Evolutionary conservation across 2,888 invertebrate genomes (phyloP).

Genomic region (Melanostoma mellinum): DNA sequence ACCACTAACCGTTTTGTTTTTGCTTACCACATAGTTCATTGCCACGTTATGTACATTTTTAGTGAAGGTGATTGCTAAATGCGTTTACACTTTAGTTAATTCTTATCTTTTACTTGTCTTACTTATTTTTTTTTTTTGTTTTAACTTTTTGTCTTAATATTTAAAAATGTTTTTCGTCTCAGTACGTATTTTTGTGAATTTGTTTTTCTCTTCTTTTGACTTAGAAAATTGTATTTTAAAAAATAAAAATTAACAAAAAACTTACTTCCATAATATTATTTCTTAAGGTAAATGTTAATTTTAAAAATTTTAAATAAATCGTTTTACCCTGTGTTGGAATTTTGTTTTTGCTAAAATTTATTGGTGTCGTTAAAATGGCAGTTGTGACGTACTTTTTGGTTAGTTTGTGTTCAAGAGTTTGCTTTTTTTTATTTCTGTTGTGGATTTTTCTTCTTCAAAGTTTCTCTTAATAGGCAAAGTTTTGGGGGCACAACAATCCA

Average conservation of each 20-base stretch:
- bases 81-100: conserved; percentile 28
- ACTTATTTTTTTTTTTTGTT: not conserved
- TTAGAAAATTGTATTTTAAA: conserved; percentile 42
- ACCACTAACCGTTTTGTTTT: conserved; percentile 64
- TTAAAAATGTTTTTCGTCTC: conserved; percentile 41
- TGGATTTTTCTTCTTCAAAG: not conserved
- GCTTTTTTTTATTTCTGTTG: conserved; percentile 8
- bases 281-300: conserved; percentile 40
- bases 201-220: conserved; percentile 22
- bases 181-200: conserved; percentile 66
- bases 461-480: conserved; percentile 7
- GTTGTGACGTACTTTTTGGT: conserved; percentile 53
- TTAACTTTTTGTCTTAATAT: conserved; percentile 39
- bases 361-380: conserved; percentile 58
- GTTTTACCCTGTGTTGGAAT: conserved; percentile 60
- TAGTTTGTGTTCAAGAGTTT: conserved; percentile 21
- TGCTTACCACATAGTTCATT: conserved; percentile 50
- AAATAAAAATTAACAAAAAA: conserved; percentile 28
- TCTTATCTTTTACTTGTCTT: conserved; percentile 14
- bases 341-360: conserved; percentile 23
- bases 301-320: conserved; percentile 11
- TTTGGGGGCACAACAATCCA: not conserved
- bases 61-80: conserved; percentile 60
- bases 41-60: conserved; percentile 28
- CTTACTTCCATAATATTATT: conserved; percentile 20